Conservation (phyloP, 2,113 vertebrate genomes). For the Chaenocephalus aceratus region DNA sequence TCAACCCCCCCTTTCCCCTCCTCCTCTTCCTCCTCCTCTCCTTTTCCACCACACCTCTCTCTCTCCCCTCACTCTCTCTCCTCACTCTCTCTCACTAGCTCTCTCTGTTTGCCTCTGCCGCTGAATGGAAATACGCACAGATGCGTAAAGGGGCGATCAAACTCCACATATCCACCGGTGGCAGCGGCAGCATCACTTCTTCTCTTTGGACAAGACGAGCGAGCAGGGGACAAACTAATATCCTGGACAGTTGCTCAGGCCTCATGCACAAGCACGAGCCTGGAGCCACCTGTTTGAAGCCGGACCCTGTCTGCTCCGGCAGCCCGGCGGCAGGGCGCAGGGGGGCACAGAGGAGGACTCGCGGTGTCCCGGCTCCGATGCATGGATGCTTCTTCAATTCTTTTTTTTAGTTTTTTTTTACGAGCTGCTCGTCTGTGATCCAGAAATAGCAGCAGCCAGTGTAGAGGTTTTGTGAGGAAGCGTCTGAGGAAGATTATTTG, state of each 20-base stretch:
- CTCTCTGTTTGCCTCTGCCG: slow-evolving; percentile 61
- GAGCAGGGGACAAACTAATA: slow-evolving; percentile 24
- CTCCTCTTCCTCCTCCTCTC: slow-evolving; percentile 45
- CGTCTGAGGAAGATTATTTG: slow-evolving; percentile 50
- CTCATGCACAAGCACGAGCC: background rate
- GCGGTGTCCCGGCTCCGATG: slow-evolving; percentile 38
- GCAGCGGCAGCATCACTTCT: slow-evolving; percentile 47
- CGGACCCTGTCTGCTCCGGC: slow-evolving; percentile 30
- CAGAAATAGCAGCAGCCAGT: slow-evolving; percentile 66
- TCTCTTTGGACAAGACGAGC: slow-evolving; percentile 39
- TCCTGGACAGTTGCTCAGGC: slow-evolving; percentile 40
- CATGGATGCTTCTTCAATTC: slow-evolving; percentile 36
- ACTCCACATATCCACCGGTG: slow-evolving; percentile 68
- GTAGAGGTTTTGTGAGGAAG: slow-evolving; percentile 51
- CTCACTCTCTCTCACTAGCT: slow-evolving; percentile 41
- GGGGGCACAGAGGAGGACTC: slow-evolving; percentile 31
- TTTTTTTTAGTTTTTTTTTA: background rate
- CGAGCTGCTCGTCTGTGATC: slow-evolving; percentile 49
- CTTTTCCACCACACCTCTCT: slow-evolving; percentile 58
- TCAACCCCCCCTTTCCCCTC: slow-evolving; percentile 33
- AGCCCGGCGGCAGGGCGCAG: slow-evolving; percentile 36
- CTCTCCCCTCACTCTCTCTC: slow-evolving; percentile 44
- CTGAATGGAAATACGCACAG: slow-evolving; percentile 82
- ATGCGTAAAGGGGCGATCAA: slow-evolving; percentile 80
- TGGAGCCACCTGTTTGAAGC: slow-evolving; percentile 70